These are phyloP conservation scores for Drosophila yooni DNA, from an alignment of 2,888 invertebrate species.

Conservation along the genomic window DNA sequence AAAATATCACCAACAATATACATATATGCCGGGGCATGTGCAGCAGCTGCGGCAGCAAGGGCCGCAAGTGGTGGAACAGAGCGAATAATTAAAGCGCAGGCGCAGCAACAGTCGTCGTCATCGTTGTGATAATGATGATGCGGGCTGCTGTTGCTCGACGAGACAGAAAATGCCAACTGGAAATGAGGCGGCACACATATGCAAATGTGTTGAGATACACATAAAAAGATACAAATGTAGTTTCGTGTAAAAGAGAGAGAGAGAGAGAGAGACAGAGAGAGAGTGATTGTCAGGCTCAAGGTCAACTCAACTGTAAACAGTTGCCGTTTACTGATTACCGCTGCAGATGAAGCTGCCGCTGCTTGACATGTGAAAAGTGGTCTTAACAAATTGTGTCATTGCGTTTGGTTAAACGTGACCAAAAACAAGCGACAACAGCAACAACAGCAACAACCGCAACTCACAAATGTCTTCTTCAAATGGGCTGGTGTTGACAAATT, in stretches of 20 bases:
- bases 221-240: slow-evolving; percentile 13
- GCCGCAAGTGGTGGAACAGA: slow-evolving; percentile 36
- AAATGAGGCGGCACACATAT: slow-evolving; percentile 75
- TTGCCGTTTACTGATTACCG: slow-evolving; percentile 19
- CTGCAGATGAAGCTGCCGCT: slow-evolving; percentile 7
- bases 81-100: slow-evolving; percentile 44
- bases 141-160: slow-evolving; percentile 33
- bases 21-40: slow-evolving; percentile 50
- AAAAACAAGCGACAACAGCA: slow-evolving; percentile 43
- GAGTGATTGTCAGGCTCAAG: slow-evolving; percentile 34
- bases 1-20: neutral
- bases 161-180: slow-evolving; percentile 72
- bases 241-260: neutral
- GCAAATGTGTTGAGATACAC: slow-evolving; percentile 31
- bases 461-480: slow-evolving; percentile 70
- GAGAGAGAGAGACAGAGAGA: neutral
- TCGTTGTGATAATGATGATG: slow-evolving; percentile 53
- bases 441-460: slow-evolving; percentile 8
- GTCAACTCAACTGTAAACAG: slow-evolving; percentile 34
- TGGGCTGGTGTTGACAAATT: slow-evolving; percentile 74
- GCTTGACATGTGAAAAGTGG: slow-evolving; percentile 73
- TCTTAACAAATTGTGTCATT: slow-evolving; percentile 74
- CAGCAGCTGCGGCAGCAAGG: slow-evolving; percentile 49
- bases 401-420: slow-evolving; percentile 65
- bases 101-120: slow-evolving; percentile 11